Percentiles rank a stretch among this genome's conserved stretches.
Evolutionary conservation across 2,113 vertebrate species (phyloP).

Genomic region (Microtus pennsylvanicus): DNA sequence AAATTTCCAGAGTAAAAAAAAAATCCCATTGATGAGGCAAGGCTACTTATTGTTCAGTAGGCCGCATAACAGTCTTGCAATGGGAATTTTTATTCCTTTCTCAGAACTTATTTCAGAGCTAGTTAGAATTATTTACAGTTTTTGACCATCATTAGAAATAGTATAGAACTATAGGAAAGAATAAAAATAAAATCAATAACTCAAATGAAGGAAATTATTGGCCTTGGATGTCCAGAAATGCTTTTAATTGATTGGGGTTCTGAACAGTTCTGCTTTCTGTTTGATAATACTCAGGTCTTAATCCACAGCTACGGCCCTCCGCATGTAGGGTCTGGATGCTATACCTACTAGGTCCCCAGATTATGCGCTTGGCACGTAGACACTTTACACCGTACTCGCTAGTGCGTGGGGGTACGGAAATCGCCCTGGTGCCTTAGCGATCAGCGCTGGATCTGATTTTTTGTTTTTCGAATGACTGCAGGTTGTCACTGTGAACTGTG

Average conservation of each 20-base stretch:
- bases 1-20: background rate
- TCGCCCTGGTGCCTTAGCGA: background rate
- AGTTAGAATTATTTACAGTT: background rate
- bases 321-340: background rate
- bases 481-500: conserved; percentile 99
- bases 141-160: background rate
- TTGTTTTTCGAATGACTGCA: conserved; percentile 79
- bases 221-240: background rate
- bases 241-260: background rate
- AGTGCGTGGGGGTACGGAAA: background rate
- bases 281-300: background rate
- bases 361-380: background rate
- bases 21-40: background rate
- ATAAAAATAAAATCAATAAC: background rate
- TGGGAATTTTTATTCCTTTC: background rate
- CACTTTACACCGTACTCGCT: background rate
- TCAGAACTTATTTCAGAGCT: background rate
- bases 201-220: background rate
- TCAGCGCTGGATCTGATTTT: conserved; percentile 40
- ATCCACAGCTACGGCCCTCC: background rate
- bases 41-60: background rate
- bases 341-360: background rate
- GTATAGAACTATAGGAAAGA: background rate
- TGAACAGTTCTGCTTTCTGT: background rate
- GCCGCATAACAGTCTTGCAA: background rate